Percentiles rank a stretch among this genome's conserved stretches.
Conservation (phyloP, 2,797 vertebrate genomes). For the Morelia viridis region DNA sequence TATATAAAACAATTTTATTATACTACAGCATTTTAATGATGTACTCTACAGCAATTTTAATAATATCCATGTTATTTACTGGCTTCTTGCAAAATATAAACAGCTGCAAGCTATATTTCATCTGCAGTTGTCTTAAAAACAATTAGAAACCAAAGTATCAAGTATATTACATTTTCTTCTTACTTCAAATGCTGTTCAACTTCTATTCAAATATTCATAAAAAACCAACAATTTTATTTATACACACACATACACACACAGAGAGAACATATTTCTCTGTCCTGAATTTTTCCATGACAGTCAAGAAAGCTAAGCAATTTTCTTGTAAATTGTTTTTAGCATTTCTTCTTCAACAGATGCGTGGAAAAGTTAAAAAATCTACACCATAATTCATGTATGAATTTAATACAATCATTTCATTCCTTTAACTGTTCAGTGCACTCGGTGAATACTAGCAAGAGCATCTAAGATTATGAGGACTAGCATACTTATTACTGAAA, state of each 20-base stretch:
- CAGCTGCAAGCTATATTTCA: slow-evolving; percentile 20
- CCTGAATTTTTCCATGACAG: slow-evolving; percentile 31
- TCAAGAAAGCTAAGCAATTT: not conserved
- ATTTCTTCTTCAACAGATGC: slow-evolving; percentile 2
- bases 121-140: slow-evolving; percentile 33
- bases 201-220: slow-evolving; percentile 33
- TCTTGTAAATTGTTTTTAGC: slow-evolving; percentile 34
- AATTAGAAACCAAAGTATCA: slow-evolving; percentile 55
- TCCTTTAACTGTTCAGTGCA: not conserved
- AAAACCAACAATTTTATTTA: slow-evolving; percentile 9
- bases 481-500: not conserved
- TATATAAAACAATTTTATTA: not conserved
- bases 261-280: slow-evolving; percentile 17
- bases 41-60: slow-evolving; percentile 26
- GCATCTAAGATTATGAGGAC: not conserved
- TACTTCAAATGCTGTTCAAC: slow-evolving; percentile 31
- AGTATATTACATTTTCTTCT: slow-evolving; percentile 34
- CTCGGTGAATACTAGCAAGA: not conserved
- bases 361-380: not conserved
- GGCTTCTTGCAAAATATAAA: slow-evolving; percentile 34
- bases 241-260: not conserved
- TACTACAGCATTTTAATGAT: slow-evolving; percentile 29
- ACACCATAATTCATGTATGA: not conserved
- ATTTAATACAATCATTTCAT: not conserved
- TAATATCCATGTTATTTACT: slow-evolving; percentile 22